Conservation (phyloP, 35 echinoderm and acorn worm species). For the Heliocidaris erythrogramma region DNA sequence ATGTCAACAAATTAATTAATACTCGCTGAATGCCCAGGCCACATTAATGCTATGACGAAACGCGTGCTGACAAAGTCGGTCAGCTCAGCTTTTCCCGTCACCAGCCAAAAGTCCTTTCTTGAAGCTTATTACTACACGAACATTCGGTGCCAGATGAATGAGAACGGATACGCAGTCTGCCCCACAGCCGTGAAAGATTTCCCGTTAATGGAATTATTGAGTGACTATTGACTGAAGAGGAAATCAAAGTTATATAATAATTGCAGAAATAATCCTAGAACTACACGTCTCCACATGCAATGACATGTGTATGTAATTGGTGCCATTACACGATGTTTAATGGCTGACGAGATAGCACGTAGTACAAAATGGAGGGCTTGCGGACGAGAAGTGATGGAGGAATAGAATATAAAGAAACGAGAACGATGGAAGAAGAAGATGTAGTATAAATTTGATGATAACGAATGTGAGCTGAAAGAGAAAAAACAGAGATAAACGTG, state of each 20-base stretch:
- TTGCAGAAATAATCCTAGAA: not conserved
- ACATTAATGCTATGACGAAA: not conserved
- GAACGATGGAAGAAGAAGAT: too few relatives aligned
- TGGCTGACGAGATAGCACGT: too few relatives aligned
- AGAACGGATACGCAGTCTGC: constrained; percentile 12
- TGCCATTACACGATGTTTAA: too few relatives aligned
- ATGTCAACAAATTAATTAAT: too few relatives aligned
- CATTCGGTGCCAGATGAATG: not conserved
- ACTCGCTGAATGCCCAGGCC: too few relatives aligned
- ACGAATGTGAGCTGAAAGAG: too few relatives aligned
- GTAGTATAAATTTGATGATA: too few relatives aligned
- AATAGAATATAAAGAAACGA: too few relatives aligned
- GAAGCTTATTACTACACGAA: not conserved
- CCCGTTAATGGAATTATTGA: constrained; percentile 9
- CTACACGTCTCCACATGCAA: not conserved
- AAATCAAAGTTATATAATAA: not conserved
- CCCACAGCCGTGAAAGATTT: constrained; percentile 5
- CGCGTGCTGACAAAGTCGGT: not conserved
- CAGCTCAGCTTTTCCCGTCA: not conserved
- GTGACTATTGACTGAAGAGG: not conserved
- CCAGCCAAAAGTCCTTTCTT: not conserved
- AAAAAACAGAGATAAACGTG: too few relatives aligned
- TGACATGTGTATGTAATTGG: too few relatives aligned
- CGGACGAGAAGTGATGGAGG: too few relatives aligned
- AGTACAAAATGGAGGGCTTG: too few relatives aligned